Evolutionary conservation across 2,888 invertebrate species (phyloP).

Genomic region (Slavum lentiscoides): DNA sequence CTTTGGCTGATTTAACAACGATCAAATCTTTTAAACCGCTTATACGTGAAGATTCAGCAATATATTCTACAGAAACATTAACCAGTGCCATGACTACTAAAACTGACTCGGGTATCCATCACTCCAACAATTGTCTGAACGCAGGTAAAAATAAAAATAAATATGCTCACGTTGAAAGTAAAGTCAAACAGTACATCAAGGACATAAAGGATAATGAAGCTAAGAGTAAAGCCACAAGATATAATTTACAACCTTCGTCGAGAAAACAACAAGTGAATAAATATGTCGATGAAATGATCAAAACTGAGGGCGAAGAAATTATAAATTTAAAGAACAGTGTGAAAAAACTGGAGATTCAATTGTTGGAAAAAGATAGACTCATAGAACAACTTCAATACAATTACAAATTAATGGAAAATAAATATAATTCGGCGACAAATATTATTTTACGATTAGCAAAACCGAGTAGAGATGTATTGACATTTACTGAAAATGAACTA

Average conservation of each 20-base stretch:
- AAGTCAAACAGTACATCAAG: conserved; percentile 57
- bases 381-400: conserved; percentile 52
- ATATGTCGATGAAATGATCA: conserved; percentile 34
- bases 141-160: conserved; percentile 55
- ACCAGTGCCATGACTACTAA: conserved; percentile 56
- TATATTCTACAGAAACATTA: conserved; percentile 55
- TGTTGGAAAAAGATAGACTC: conserved; percentile 49
- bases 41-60: conserved; percentile 52
- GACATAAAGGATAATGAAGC: conserved; percentile 56
- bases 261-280: conserved; percentile 34
- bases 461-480: conserved; percentile 46
- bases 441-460: conserved; percentile 44
- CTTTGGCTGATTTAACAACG: conserved; percentile 56
- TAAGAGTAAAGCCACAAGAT: conserved; percentile 52
- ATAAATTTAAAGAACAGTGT: conserved; percentile 31
- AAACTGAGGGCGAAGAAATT: conserved; percentile 44
- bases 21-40: conserved; percentile 54
- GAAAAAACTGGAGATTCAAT: conserved; percentile 47
- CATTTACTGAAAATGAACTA: conserved; percentile 50
- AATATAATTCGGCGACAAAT: conserved; percentile 47
- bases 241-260: conserved; percentile 31
- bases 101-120: conserved; percentile 57
- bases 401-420: conserved; percentile 50
- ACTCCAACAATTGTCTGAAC: conserved; percentile 57
- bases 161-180: conserved; percentile 58